A percentile compares a stretch with the other conserved stretches of the same genome.
These are phyloP conservation scores for Lethenteron reissneri DNA, from an alignment of 2,113 vertebrate genomes.

Conservation along the genomic window DNA sequence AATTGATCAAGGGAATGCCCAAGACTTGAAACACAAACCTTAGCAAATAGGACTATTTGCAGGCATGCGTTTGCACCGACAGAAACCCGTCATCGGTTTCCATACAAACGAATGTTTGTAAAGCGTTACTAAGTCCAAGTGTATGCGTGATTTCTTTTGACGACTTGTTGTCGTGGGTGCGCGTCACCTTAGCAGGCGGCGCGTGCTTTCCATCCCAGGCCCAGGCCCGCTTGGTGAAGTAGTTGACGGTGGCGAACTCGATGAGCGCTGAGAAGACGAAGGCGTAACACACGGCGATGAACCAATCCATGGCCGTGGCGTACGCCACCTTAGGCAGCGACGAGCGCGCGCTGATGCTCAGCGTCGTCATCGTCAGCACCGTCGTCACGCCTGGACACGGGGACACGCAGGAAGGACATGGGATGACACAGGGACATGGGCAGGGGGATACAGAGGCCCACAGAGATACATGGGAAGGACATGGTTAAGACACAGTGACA, in stretches of 20 bases:
- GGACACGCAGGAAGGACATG: not conserved
- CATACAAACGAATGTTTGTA: no score
- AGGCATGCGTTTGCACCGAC: no score
- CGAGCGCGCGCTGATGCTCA: constrained; percentile 85
- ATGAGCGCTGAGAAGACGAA: constrained; percentile 96
- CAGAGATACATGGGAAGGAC: not conserved
- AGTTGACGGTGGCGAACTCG: constrained; percentile 94
- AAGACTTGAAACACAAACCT: no score
- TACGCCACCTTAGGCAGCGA: constrained; percentile 94
- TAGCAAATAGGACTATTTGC: no score
- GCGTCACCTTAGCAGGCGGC: constrained; percentile 79
- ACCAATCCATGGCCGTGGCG: constrained; percentile 99
- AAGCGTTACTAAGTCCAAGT: no score
- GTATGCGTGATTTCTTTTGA: no score
- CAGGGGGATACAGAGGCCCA: not conserved
- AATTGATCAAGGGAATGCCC: no score
- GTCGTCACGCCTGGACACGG: constrained; percentile 44
- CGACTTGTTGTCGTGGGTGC: no score
- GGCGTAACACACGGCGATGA: constrained; percentile 92
- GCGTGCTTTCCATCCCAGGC: constrained; percentile 96
- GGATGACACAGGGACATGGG: not conserved
- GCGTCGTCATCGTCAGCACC: constrained; percentile 83
- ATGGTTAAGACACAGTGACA: no score
- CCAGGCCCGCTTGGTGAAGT: constrained; percentile 98
- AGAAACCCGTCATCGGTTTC: no score